phyloP scores from a whole-genome alignment of 1,140 invertebrate species.

The Daktulosphaira vitifoliae region DNA sequence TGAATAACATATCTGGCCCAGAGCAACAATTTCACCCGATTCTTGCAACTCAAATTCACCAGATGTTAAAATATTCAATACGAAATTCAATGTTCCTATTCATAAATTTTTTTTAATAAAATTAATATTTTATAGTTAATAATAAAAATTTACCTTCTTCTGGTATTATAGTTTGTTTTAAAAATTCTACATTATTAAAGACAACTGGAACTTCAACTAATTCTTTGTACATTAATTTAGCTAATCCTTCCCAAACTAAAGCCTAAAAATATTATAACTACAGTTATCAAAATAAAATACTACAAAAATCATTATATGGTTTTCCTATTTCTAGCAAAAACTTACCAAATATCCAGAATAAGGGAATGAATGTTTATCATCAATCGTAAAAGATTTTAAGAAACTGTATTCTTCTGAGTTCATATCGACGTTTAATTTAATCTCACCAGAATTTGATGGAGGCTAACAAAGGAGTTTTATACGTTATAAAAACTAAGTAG shows the following conservation, averaged over 20 bases:
- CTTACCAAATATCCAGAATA: constrained; percentile 29
- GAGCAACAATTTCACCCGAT: constrained; percentile 67
- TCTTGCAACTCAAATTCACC: constrained; percentile 88
- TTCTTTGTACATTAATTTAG: constrained; percentile 66
- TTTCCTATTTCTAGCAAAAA: background rate
- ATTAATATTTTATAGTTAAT: background rate
- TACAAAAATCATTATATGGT: too few relatives aligned
- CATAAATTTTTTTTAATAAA: background rate
- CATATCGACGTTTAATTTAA: constrained; percentile 1
- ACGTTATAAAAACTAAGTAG: too few relatives aligned
- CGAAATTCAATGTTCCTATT: constrained; percentile 60
- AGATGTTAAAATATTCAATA: constrained; percentile 73
- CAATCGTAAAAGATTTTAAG: constrained; percentile 16
- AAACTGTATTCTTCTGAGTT: constrained; percentile 1
- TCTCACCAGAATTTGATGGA: constrained; percentile 5
- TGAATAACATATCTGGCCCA: constrained; percentile 60
- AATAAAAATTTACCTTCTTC: constrained; percentile 50
- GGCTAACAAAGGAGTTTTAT: background rate
- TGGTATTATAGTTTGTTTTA: constrained; percentile 80
- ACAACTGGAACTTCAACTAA: constrained; percentile 69
- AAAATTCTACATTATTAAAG: constrained; percentile 78
- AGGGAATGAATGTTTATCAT: constrained; percentile 16
- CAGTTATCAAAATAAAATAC: too few relatives aligned
- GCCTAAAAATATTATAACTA: constrained; percentile 45
- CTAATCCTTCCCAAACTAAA: constrained; percentile 83